Evolutionary conservation across 1,140 invertebrate genomes (phyloP), one percentile per base, ranked within the genome.

Genomic region (Bombus huntii): DNA sequence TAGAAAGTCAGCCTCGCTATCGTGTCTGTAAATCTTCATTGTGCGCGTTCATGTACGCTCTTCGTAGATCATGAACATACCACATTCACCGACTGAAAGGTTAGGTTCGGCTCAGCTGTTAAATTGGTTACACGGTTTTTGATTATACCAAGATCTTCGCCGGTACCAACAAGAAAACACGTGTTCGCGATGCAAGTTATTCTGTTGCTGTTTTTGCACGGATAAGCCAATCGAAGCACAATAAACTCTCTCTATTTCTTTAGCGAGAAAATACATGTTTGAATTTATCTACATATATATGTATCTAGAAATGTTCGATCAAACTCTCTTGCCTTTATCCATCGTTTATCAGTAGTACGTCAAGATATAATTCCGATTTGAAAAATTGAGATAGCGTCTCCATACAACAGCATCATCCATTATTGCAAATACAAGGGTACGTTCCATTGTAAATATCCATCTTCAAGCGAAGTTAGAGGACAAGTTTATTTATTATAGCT

Each of bases 91-190:
- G 9, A 2, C 18, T 42, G 10, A 59, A 73, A 81, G 37, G 79
- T n/a, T 59, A 34, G 42, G 34, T 71, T 70, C 15, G 8, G 34
- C 18, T 42, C 42, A n/a, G 13, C 68, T 72, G 68, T 22, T 81
- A 81, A 81, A 81, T 81, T 81, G 37, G 70, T 37, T 81, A 73
- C 68, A 81, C 37, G 47, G 37, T 25, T 81, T 73, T 81, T 59
- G 79, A 81, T 81, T 59, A 59, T 31, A 70, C 13, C 25, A 25
- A 62, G 53, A 72, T 81, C 47, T 42, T n/a, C 25, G 15, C 1
- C 28, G 15, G 13, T 22, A 39, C 37, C 3, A 59, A 62, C n/a
- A 53, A 73, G 79, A 70, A 59, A 73, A 59, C 79, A 62, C 53
- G 10, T 73, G 79, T 72, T 72, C 68, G 22, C 47, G 47, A 47